Base-by-base conservation (phyloP, 2,113 vertebrate species). In the Xenus cinereus region DNA sequence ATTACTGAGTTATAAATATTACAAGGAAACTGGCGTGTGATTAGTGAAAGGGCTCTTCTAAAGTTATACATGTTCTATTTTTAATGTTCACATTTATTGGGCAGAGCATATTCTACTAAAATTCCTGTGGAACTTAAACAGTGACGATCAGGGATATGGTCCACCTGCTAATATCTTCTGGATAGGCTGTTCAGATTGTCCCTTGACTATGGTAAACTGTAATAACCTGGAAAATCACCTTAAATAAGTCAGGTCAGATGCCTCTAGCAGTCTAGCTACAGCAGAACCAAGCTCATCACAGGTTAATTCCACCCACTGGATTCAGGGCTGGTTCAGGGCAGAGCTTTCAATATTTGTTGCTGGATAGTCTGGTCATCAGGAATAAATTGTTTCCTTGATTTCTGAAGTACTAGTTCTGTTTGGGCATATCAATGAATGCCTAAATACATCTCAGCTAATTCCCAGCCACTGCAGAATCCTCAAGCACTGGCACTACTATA, bases 1-100 rank as follows among this genome's bases (percentile, higher is more conserved):
- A 93, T 97, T 97, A 97, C 95, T 93, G 78, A 94, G 87, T 96
- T 97, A 94, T 97, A 98, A 97, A 96, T 96, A 92, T 97, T 96
- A 94, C 69, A 97, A 96, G 71, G 59, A 98, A 96, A 97, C 64
- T 28, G 43, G 56, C 79, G 46, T 50, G 46, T 78, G 68, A 86
- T 87, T 92, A 80, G 26, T 46, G 51, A 92, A 95, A 93, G 0
- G 5, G 28, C 21, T 94, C 54, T 81, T 87, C 48, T 32, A 73
- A 90, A 90, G 72, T 94, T 59, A 86, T 20, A 71, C 57, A 10
- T 21, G 6, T 57, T 94, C 66, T 72, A 83, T 93, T 87, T 93
- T 95, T 94, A 91, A 93, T 37, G 24, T 16, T 78, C 41, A 51
- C 33, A 53, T 91, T 89, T 92, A 67, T 84, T 64, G 51, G n/a